phyloP scores from a whole-genome alignment of 1,140 invertebrate genomes.

The Drosophila bocqueti region DNA sequence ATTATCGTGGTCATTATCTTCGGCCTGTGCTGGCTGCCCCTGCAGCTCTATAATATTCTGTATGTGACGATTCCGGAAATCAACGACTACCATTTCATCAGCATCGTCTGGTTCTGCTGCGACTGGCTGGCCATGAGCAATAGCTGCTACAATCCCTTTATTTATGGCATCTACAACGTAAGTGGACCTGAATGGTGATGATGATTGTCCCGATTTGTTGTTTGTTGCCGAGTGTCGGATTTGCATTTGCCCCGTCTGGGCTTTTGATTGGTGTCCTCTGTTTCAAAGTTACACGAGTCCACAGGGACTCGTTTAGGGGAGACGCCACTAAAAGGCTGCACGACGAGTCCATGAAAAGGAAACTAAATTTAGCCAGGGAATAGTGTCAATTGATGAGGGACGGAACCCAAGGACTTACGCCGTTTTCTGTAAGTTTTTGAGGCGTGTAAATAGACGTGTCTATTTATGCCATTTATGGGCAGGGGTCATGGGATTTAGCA shows the following conservation, averaged over 20 bases:
- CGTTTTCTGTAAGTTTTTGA: conserved; percentile 9
- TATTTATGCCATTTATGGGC: conserved; percentile 11
- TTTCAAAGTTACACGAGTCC: not conserved
- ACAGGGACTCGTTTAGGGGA: conserved; percentile 26
- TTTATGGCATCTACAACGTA: conserved; percentile 94
- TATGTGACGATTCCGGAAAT: conserved; percentile 89
- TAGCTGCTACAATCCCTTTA: conserved; percentile 94
- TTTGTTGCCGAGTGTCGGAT: conserved; percentile 16
- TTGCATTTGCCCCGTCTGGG: conserved; percentile 36
- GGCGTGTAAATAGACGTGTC: not conserved
- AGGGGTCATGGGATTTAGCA: not conserved
- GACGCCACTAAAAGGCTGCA: conserved; percentile 12
- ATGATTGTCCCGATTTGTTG: conserved; percentile 28
- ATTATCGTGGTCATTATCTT: conserved; percentile 92
- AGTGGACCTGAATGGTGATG: conserved; percentile 84
- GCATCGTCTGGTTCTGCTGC: conserved; percentile 92
- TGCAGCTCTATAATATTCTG: conserved; percentile 91
- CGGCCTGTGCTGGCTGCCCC: conserved; percentile 92
- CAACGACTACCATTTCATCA: conserved; percentile 91
- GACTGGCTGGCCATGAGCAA: conserved; percentile 96
- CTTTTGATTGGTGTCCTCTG: conserved; percentile 27
- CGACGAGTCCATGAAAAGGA: conserved; percentile 15
- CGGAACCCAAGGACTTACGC: not conserved
- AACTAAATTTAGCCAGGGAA: conserved; percentile 28
- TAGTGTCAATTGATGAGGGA: conserved; percentile 32